A percentile compares a stretch with the other conserved stretches of the same genome.
These are phyloP conservation scores for Leptosomus discolor DNA, from an alignment of 2,113 vertebrate genomes.

Conservation along the genomic window DNA sequence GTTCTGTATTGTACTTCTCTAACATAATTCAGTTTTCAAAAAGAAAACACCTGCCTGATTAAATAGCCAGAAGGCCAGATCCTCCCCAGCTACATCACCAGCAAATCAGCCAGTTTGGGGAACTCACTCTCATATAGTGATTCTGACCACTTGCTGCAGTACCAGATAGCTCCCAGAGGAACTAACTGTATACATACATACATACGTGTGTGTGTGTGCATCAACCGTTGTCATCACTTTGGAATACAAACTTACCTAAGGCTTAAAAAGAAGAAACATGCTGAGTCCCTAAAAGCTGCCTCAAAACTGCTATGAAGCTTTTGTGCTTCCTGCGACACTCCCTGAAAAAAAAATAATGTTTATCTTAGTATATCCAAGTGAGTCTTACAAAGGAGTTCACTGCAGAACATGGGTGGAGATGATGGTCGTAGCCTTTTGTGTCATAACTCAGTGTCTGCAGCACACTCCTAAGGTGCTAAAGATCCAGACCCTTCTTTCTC, in stretches of 20 bases:
- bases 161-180: not conserved
- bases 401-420: not conserved
- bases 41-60: not conserved
- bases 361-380: not conserved
- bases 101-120: not conserved
- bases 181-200: not conserved
- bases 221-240: not conserved
- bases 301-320: not conserved
- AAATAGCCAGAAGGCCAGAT: not conserved
- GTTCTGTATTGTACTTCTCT: not conserved
- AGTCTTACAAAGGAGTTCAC: not conserved
- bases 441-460: not conserved
- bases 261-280: not conserved
- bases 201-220: fast-evolving
- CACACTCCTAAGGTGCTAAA: not conserved
- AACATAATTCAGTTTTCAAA: not conserved
- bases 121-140: not conserved
- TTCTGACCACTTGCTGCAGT: not conserved
- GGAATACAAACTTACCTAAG: not conserved
- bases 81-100: not conserved
- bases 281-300: not conserved
- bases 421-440: not conserved
- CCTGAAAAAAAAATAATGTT: not conserved
- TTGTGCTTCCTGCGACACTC: not conserved
- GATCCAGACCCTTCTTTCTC: not conserved